phyloP scores from a whole-genome alignment of 2,797 vertebrate species.

The Distichodus sexfasciatus region DNA sequence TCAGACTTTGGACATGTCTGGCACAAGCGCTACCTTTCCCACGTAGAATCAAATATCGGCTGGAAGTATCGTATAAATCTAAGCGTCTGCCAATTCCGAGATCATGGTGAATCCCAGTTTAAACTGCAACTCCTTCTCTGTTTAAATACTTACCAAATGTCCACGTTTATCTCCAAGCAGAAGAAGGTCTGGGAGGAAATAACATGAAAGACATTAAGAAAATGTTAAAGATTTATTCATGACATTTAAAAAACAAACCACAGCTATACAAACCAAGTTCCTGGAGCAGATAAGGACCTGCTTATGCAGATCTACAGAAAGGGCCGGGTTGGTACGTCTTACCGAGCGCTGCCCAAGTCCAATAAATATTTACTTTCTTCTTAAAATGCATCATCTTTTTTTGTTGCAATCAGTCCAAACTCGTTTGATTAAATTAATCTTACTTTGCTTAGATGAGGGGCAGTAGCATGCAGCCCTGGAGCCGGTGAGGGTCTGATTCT shows the following conservation, averaged over 20 bases:
- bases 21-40: too few species aligned
- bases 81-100: too few species aligned
- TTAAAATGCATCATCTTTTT: constrained; percentile 30
- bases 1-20: too few species aligned
- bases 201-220: constrained; percentile 78
- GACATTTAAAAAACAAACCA: constrained; percentile 99
- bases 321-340: constrained; percentile 72
- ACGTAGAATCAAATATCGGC: too few species aligned
- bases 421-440: constrained; percentile 65
- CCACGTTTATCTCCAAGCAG: too few species aligned
- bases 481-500: constrained; percentile 64
- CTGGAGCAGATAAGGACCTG: constrained; percentile 81
- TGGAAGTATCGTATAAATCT: too few species aligned
- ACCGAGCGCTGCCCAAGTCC: constrained; percentile 71
- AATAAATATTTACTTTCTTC: constrained; percentile 51
- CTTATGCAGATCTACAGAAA: constrained; percentile 65
- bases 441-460: constrained; percentile 54
- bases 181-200: too few species aligned
- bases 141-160: too few species aligned
- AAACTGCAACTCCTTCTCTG: too few species aligned
- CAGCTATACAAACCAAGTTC: constrained; percentile 98
- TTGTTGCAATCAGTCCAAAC: too few species aligned
- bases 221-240: constrained; percentile 94
- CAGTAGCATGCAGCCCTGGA: constrained; percentile 93
- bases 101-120: too few species aligned